phyloP scores from a whole-genome alignment of 2,113 vertebrate genomes.

The Tragelaphus scriptus region DNA sequence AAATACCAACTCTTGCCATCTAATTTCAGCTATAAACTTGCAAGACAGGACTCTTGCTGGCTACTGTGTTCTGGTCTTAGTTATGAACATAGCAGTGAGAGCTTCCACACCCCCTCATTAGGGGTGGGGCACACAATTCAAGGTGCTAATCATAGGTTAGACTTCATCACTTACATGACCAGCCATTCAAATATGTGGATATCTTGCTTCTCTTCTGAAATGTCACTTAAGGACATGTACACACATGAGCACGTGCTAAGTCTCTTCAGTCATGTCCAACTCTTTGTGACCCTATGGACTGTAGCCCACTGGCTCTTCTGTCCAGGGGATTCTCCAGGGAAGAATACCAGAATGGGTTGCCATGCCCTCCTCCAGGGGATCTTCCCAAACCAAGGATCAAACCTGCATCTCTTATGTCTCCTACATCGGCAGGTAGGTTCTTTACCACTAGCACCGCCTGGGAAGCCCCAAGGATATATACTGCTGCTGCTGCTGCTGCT shows the following conservation, averaged over 20 bases:
- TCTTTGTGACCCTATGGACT: neutral
- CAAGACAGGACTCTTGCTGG: rapidly evolving
- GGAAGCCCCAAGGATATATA: neutral
- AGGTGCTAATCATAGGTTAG: neutral
- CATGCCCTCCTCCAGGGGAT: neutral
- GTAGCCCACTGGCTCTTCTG: neutral
- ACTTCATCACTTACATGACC: neutral
- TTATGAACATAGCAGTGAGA: rapidly evolving
- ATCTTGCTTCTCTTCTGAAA: neutral
- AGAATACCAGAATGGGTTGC: neutral
- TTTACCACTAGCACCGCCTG: neutral
- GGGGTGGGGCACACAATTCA: neutral
- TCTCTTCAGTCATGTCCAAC: neutral
- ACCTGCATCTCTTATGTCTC: neutral
- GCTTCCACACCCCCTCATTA: neutral
- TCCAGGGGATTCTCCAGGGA: neutral
- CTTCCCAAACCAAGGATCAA: neutral
- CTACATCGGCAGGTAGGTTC: neutral
- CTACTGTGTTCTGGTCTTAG: rapidly evolving
- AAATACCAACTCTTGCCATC: neutral
- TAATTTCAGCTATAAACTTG: neutral
- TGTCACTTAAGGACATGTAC: neutral
- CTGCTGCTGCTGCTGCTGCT: too few species aligned
- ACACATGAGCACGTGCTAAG: rapidly evolving
- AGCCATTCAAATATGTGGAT: neutral